A percentile compares a stretch with the other conserved stretches of the same genome.
Conservation (phyloP, 2,797 vertebrate genomes). For the Clarias platycephalus region DNA sequence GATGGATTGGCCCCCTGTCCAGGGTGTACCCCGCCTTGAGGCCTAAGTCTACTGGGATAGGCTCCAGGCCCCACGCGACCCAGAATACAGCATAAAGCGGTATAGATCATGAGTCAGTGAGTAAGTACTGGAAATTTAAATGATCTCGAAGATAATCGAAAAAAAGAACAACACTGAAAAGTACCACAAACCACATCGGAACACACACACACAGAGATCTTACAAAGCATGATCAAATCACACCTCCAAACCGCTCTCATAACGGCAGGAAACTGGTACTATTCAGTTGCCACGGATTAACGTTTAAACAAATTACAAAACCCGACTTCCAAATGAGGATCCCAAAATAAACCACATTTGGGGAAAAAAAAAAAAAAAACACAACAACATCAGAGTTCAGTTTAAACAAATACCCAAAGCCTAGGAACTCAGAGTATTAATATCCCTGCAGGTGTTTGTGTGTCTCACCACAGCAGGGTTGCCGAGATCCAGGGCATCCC, state of each 20-base stretch:
- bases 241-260: neutral
- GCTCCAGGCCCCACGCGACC: no score
- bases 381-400: neutral
- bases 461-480: constrained; percentile 86
- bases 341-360: neutral
- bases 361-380: neutral
- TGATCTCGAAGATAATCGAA: neutral
- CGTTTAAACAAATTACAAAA: neutral
- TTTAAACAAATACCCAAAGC: neutral
- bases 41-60: no score
- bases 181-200: no score
- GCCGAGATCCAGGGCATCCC: constrained; percentile 94
- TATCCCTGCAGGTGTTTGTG: neutral
- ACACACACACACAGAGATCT: neutral
- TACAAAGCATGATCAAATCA: neutral
- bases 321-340: neutral
- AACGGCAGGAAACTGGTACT: neutral
- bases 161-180: no score
- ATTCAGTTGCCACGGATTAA: neutral
- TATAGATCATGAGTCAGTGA: no score
- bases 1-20: no score
- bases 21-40: no score
- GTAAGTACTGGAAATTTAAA: neutral
- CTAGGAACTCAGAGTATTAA: neutral
- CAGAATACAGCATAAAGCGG: no score